These are phyloP conservation scores for Pseudachorutes palmiensis DNA, from an alignment of 1,140 invertebrate genomes.

Conservation along the genomic window DNA sequence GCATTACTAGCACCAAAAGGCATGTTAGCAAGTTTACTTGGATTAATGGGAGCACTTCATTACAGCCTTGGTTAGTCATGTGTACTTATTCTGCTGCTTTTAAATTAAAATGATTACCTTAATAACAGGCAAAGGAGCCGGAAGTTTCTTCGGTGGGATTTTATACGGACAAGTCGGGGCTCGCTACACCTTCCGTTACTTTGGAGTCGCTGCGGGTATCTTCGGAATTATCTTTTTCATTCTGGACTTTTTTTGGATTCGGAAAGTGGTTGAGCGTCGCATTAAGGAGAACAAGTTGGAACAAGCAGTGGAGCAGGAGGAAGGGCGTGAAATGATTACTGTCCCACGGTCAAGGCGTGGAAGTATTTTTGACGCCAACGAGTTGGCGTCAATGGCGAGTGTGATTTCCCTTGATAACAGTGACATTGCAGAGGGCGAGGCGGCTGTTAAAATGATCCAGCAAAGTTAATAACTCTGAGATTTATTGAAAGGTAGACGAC, in stretches of 20 bases:
- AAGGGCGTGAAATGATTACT: neutral
- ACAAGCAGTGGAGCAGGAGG: neutral
- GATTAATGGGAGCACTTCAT: slow-evolving; percentile 68
- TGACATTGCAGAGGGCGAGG: neutral
- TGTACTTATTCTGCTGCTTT: too few relatives aligned
- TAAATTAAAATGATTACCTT: too few relatives aligned
- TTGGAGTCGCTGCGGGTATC: slow-evolving; percentile 60
- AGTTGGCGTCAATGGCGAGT: neutral
- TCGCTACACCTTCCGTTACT: slow-evolving; percentile 61
- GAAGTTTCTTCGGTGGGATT: slow-evolving; percentile 68
- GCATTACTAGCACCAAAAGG: slow-evolving; percentile 68
- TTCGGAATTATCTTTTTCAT: slow-evolving; percentile 60
- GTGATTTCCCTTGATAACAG: neutral
- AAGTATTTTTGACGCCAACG: neutral
- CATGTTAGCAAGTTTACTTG: slow-evolving; percentile 57
- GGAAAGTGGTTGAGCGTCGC: slow-evolving; percentile 43
- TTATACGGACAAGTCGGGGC: slow-evolving; percentile 63
- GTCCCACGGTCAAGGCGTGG: neutral
- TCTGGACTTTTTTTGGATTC: slow-evolving; percentile 61
- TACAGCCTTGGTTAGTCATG: slow-evolving; percentile 65
- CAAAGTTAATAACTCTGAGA: neutral
- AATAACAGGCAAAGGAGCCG: slow-evolving; percentile 64
- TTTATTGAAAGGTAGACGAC: neutral
- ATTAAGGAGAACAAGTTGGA: slow-evolving; percentile 11
- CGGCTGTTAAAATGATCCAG: neutral